A percentile compares a stretch with the other conserved stretches of the same genome.
Evolutionary conservation across 2,888 invertebrate genomes (phyloP).

Genomic region (Gari tellinella): DNA sequence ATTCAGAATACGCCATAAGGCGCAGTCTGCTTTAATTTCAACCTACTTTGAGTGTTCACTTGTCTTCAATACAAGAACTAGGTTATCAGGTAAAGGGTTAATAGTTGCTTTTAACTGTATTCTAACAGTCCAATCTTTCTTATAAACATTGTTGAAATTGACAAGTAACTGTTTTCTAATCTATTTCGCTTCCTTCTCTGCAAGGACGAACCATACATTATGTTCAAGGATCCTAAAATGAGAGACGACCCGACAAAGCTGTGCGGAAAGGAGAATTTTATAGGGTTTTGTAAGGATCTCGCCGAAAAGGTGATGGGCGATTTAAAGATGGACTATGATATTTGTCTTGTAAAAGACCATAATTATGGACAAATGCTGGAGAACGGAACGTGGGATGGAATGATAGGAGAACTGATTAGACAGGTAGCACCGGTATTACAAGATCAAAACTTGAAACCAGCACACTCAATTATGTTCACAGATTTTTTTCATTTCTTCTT

Average conservation of each 20-base stretch:
- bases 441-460: too few species aligned
- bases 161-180: too few species aligned
- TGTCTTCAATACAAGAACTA: too few species aligned
- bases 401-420: slow-evolving; percentile 80
- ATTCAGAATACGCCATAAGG: too few species aligned
- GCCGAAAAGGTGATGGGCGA: slow-evolving; percentile 77
- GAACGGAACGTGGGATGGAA: slow-evolving; percentile 81
- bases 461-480: too few species aligned
- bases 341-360: slow-evolving; percentile 89
- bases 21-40: too few species aligned
- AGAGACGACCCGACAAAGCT: slow-evolving; percentile 4
- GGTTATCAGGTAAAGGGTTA: too few species aligned
- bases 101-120: too few species aligned
- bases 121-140: too few species aligned
- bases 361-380: slow-evolving; percentile 88
- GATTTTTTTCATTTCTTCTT: too few species aligned
- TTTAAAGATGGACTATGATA: slow-evolving; percentile 28
- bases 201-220: slow-evolving; percentile 81
- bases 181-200: background rate
- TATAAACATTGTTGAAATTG: too few species aligned
- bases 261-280: slow-evolving; percentile 85
- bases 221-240: slow-evolving; percentile 63
- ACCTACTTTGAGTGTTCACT: too few species aligned
- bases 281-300: slow-evolving; percentile 85
- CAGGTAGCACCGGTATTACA: slow-evolving; percentile 57